Conservation (phyloP, 2,113 vertebrate genomes). For the Pionites leucogaster region DNA sequence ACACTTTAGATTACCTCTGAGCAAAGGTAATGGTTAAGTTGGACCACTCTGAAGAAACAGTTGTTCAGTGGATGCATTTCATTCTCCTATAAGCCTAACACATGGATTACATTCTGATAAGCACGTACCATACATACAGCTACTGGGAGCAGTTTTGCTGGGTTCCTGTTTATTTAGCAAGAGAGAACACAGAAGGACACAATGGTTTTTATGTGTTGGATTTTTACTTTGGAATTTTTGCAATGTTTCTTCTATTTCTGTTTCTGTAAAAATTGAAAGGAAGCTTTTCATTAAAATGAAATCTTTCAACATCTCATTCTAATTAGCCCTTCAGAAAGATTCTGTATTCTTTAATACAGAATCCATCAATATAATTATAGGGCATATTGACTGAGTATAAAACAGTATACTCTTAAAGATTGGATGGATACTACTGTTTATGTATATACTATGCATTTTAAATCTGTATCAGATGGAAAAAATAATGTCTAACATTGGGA, state of each 20-base stretch:
- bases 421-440: neutral
- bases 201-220: neutral
- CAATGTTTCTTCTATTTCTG: neutral
- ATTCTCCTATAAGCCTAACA: neutral
- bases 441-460: constrained; percentile 23
- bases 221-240: neutral
- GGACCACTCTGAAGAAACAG: neutral
- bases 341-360: neutral
- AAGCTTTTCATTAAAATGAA: neutral
- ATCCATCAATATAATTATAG: neutral
- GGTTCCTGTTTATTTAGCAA: neutral
- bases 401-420: neutral
- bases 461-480: constrained; percentile 67
- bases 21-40: neutral
- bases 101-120: neutral
- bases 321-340: neutral
- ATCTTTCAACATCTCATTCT: neutral
- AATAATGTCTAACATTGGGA: constrained; percentile 47
- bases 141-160: neutral
- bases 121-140: neutral
- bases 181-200: neutral
- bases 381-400: neutral
- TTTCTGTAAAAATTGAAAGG: neutral
- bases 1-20: neutral
- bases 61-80: neutral